Evolutionary conservation across 2,113 vertebrate species (phyloP).

Genomic region (Phrynosoma platyrhinos): DNA sequence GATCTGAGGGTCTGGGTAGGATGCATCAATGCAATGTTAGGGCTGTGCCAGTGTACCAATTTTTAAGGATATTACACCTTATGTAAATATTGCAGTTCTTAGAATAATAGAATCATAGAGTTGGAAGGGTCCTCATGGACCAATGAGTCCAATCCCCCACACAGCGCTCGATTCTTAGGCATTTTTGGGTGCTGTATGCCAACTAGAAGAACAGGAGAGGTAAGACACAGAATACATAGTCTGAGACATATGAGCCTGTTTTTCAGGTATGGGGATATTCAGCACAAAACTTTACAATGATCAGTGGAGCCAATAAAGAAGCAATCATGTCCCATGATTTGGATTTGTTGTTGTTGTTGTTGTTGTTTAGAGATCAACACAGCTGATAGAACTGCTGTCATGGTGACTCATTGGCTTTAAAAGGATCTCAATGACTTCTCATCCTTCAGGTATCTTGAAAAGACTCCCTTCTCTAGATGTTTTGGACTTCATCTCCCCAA

Average conservation of each 20-base stretch:
- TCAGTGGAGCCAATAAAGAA: not conserved
- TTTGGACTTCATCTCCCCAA: too few relatives aligned
- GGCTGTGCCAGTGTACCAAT: not conserved
- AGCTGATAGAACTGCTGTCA: not conserved
- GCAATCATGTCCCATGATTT: not conserved
- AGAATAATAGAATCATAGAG: too few relatives aligned
- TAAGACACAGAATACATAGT: not conserved
- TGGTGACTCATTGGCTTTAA: not conserved
- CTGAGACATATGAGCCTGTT: not conserved
- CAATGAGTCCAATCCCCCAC: too few relatives aligned
- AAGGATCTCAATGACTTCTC: conserved; percentile 32
- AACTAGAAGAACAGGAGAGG: not conserved
- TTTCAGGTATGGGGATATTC: not conserved
- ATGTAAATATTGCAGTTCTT: not conserved
- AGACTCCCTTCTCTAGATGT: conserved; percentile 28
- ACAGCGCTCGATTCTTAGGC: not conserved
- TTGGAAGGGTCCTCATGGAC: too few relatives aligned
- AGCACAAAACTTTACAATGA: not conserved
- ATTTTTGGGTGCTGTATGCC: not conserved
- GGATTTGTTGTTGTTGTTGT: not conserved
- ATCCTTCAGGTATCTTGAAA: conserved; percentile 51
- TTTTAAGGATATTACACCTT: not conserved
- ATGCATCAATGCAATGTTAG: not conserved
- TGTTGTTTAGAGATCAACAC: not conserved
- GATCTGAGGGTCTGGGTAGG: not conserved